Conservation (phyloP, 2,113 vertebrate genomes). For the Podarcis cretensis region DNA sequence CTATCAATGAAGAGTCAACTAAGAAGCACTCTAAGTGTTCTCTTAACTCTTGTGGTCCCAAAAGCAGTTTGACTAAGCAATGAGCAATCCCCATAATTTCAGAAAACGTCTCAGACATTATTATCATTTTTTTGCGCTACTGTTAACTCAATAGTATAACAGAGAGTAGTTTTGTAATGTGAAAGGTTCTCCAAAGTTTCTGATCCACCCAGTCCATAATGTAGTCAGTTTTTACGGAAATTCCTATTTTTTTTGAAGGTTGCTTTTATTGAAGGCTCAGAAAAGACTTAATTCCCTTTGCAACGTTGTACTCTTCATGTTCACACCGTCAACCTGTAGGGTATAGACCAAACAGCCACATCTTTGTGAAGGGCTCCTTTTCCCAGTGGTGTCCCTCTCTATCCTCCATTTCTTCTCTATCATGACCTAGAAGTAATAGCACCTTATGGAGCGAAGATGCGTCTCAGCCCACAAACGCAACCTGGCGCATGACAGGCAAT, state of each 20-base stretch:
- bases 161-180: background rate
- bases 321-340: background rate
- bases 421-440: background rate
- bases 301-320: background rate
- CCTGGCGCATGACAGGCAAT: background rate
- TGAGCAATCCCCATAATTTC: background rate
- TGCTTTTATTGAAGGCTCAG: background rate
- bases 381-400: background rate
- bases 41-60: background rate
- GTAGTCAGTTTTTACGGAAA: background rate
- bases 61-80: background rate
- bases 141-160: background rate
- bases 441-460: background rate
- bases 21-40: background rate
- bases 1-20: background rate
- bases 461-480: background rate
- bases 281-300: background rate
- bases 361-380: background rate
- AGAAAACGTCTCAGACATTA: background rate
- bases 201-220: background rate
- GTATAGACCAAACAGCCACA: background rate
- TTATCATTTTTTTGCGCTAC: background rate
- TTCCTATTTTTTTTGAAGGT: background rate
- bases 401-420: background rate
- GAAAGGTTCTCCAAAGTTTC: background rate